phyloP scores from a whole-genome alignment of 1,140 invertebrate species.

The Lerema accius region DNA sequence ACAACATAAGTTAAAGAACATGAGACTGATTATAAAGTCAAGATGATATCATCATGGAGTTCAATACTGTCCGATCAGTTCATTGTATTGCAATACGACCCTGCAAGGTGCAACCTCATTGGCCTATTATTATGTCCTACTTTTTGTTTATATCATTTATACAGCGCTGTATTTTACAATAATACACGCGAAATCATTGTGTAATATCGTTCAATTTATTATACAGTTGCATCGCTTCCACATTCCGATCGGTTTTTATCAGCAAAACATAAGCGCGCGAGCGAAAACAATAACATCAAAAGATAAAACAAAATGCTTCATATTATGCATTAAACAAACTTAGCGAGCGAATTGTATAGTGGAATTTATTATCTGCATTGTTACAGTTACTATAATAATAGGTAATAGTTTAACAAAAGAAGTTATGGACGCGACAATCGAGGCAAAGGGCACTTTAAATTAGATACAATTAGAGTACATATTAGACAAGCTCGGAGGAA shows the following conservation, averaged over 20 bases:
- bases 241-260: conserved; percentile 71
- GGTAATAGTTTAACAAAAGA: too few species aligned
- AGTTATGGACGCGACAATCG: too few species aligned
- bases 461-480: too few species aligned
- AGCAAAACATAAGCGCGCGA: conserved; percentile 59
- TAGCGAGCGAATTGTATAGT: not conserved
- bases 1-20: too few species aligned
- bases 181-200: conserved; percentile 64
- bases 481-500: too few species aligned
- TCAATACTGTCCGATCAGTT: too few species aligned
- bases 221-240: conserved; percentile 61
- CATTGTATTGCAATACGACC: too few species aligned
- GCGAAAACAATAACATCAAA: conserved; percentile 54
- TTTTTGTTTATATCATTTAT: conserved; percentile 1
- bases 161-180: too few species aligned
- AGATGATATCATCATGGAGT: too few species aligned
- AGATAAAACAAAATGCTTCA: conserved; percentile 48
- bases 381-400: not conserved
- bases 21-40: too few species aligned
- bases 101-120: not conserved
- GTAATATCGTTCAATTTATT: conserved; percentile 63
- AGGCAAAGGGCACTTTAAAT: too few species aligned
- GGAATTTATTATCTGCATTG: not conserved
- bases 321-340: conserved; percentile 9
- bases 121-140: not conserved